These are phyloP conservation scores for Phrynosoma platyrhinos DNA, from an alignment of 2,113 vertebrate genomes.

Conservation along the genomic window DNA sequence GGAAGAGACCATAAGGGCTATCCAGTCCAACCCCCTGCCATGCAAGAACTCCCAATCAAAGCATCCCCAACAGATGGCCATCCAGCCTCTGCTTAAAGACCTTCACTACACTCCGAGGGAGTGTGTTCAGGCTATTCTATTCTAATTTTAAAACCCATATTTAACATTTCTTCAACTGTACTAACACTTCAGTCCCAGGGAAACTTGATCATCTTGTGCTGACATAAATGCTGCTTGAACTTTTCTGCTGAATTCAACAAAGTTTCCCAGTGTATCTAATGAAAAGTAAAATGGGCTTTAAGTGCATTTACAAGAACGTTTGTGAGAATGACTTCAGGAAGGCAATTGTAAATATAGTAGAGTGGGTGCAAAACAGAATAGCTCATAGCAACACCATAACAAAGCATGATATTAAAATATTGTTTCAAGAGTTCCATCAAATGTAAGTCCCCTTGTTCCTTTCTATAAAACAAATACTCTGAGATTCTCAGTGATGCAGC, in stretches of 20 bases:
- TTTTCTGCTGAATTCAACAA: background rate
- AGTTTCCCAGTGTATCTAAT: slow-evolving; percentile 40
- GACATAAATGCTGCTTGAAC: background rate
- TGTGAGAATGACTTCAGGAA: slow-evolving; percentile 28
- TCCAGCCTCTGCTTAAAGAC: too few species aligned
- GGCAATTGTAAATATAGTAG: slow-evolving; percentile 15
- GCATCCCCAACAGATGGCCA: too few species aligned
- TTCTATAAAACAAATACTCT: background rate
- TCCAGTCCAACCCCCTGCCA: too few species aligned
- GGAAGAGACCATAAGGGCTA: too few species aligned
- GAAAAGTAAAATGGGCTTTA: slow-evolving; percentile 49
- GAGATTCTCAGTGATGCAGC: background rate
- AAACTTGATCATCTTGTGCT: slow-evolving; percentile 23
- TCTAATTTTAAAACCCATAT: slow-evolving; percentile 35
- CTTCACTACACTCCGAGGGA: background rate
- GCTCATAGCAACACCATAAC: background rate
- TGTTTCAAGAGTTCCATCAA: background rate
- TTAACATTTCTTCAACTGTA: background rate
- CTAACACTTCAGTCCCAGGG: background rate
- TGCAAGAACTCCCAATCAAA: too few species aligned
- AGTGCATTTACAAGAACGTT: slow-evolving; percentile 6
- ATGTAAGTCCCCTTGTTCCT: background rate
- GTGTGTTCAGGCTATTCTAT: slow-evolving; percentile 8
- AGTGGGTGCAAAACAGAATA: background rate
- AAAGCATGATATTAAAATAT: slow-evolving; percentile 7